Evolutionary conservation across 2,888 invertebrate genomes (phyloP).

Genomic region (Mythimna impura): DNA sequence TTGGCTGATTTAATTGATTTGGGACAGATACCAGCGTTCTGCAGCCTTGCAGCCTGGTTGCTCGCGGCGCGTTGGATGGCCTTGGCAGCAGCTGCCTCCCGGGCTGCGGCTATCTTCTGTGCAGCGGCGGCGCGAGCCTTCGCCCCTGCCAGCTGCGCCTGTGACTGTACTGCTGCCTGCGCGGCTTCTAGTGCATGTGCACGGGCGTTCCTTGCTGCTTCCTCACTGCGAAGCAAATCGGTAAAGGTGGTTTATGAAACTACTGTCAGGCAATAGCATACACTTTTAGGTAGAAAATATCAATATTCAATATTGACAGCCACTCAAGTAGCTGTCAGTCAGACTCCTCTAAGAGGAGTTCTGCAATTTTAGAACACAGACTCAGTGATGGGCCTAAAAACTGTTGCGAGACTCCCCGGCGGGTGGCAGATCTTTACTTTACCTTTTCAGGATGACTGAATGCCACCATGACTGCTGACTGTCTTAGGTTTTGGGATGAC

Average conservation of each 20-base stretch:
- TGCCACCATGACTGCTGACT: no score
- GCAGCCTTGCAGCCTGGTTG: slow-evolving; percentile 93
- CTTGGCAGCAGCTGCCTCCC: slow-evolving; percentile 93
- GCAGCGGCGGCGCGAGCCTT: slow-evolving; percentile 93
- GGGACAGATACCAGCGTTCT: slow-evolving; percentile 89
- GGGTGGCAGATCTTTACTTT: no score
- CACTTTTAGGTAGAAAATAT: no score
- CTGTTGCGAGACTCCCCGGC: no score
- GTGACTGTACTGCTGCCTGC: slow-evolving; percentile 92
- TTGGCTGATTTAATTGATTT: neutral
- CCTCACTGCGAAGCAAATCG: slow-evolving; percentile 85
- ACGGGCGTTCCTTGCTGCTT: slow-evolving; percentile 92
- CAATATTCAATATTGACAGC: no score
- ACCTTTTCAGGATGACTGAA: no score
- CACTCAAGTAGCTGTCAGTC: no score
- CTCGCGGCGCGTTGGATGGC: slow-evolving; percentile 93
- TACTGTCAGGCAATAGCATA: neutral
- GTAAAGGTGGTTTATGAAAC: neutral
- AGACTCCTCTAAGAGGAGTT: no score
- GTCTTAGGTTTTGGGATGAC: no score
- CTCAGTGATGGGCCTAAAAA: no score
- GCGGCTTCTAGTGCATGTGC: slow-evolving; percentile 93
- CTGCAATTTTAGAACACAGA: no score
- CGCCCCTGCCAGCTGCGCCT: slow-evolving; percentile 93
- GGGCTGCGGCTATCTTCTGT: slow-evolving; percentile 93